Evolutionary conservation across 2,888 invertebrate genomes (phyloP), one percentile per base, ranked within the genome.

Genomic region (Drosophila pegasa): DNA sequence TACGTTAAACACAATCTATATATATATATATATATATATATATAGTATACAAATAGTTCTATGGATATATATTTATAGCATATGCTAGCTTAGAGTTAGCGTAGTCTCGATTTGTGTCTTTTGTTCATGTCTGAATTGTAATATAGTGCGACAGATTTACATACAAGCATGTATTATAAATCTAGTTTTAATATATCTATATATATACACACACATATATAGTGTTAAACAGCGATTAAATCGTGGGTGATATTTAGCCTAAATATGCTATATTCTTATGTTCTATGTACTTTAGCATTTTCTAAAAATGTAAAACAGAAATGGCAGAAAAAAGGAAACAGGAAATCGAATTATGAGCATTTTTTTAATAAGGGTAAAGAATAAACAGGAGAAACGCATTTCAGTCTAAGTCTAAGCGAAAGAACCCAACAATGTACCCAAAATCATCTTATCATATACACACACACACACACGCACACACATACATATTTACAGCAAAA

Each of bases 191-290:
- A 76, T 71, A 71, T 45, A 45, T 27, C 25, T 45, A 27, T 45
- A 45, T 45, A 27, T 22, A 43, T 25, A 25, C 4, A 18, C 6
- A 18, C 12, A 41, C 3, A 14, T 88, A 89, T 45, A 33, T 48
- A 48, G 86, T 80, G 73, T 85, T 88, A 87, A 87, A 89, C 80
- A 88, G 84, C 91, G 91, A 92, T 91, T 84, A 85, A 91, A 91
- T 91, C 91, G 91, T 92, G 91, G 91, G 91, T 91, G 91, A 92
- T 91, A 91, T 91, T 91, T 92, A 91, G 91, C 90, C 88, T 89
- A 89, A 89, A 89, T 83, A 88, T 87, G 79, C 82, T 84, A 89
- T 85, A 88, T 88, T 83, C 83, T 83, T 83, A 83, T 88, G 82
- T 83, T 83, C 89, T 83, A 87, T 71, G 88, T 82, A 83, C 89